These are phyloP conservation scores for Vimba vimba DNA, from an alignment of 2,113 vertebrate genomes.

Conservation along the genomic window DNA sequence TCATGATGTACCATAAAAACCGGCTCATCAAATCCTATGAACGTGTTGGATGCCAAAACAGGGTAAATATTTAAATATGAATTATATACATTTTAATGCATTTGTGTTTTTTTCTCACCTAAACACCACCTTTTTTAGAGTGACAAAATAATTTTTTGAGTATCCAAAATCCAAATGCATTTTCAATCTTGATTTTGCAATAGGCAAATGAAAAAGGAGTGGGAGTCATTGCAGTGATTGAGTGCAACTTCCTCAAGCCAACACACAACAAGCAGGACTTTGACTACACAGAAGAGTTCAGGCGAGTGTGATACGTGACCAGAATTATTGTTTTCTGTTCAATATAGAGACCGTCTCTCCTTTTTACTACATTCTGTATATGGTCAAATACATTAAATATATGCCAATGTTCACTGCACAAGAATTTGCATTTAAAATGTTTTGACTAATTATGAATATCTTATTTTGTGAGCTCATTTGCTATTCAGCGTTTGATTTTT, in stretches of 20 bases:
- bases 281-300: constrained; percentile 92
- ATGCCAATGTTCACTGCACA: neutral
- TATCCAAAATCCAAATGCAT: neutral
- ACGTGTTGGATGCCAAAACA: constrained; percentile 90
- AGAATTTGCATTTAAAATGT: neutral
- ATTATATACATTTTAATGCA: constrained; percentile 45
- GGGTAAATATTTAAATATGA: constrained; percentile 69
- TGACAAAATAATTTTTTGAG: neutral
- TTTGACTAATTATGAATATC: constrained; percentile 28
- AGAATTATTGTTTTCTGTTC: neutral
- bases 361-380: neutral
- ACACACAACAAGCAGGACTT: constrained; percentile 99
- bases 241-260: constrained; percentile 92
- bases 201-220: constrained; percentile 90
- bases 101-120: neutral
- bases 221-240: constrained; percentile 92
- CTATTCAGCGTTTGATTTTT: constrained; percentile 33
- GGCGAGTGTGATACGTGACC: constrained; percentile 71
- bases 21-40: constrained; percentile 96
- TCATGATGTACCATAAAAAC: constrained; percentile 99
- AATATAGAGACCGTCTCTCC: neutral
- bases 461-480: constrained; percentile 26
- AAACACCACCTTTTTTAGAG: neutral
- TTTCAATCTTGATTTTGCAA: constrained; percentile 36
- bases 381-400: neutral